phyloP scores from a whole-genome alignment of 2,113 vertebrate species.

The Platysternon megacephalum region DNA sequence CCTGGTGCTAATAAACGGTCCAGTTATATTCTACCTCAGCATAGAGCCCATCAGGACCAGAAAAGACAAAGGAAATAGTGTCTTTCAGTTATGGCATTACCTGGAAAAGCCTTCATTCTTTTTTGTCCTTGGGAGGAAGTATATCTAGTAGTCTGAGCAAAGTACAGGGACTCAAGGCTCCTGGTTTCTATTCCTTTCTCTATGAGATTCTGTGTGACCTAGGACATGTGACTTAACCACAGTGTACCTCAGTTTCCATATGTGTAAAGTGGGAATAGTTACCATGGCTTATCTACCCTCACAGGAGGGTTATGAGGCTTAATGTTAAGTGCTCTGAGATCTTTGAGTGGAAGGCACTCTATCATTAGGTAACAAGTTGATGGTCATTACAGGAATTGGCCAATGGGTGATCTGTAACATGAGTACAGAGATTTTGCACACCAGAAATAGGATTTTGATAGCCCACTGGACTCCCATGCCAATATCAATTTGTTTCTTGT shows the following conservation, averaged over 20 bases:
- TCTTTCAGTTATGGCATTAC: neutral
- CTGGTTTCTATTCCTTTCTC: neutral
- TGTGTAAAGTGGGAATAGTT: neutral
- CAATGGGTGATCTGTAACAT: rapidly evolving
- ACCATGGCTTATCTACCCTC: neutral
- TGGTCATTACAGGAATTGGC: neutral
- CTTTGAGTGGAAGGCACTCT: neutral
- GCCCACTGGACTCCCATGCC: neutral
- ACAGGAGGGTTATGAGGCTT: neutral
- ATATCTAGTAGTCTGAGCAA: neutral
- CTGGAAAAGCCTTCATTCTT: neutral
- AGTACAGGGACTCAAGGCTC: neutral
- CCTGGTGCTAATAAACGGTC: neutral
- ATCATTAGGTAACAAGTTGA: neutral
- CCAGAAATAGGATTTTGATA: neutral
- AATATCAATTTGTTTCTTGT: neutral
- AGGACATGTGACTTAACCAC: neutral
- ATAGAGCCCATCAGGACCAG: neutral
- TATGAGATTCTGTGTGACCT: neutral
- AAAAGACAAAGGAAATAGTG: neutral
- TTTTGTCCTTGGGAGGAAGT: neutral
- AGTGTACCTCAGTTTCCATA: neutral
- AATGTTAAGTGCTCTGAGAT: neutral
- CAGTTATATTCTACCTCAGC: neutral
- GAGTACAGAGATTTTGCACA: neutral